A percentile compares a stretch with the other conserved stretches of the same genome.
Conservation (phyloP, 1,140 invertebrate genomes). For the Patella vulgata region DNA sequence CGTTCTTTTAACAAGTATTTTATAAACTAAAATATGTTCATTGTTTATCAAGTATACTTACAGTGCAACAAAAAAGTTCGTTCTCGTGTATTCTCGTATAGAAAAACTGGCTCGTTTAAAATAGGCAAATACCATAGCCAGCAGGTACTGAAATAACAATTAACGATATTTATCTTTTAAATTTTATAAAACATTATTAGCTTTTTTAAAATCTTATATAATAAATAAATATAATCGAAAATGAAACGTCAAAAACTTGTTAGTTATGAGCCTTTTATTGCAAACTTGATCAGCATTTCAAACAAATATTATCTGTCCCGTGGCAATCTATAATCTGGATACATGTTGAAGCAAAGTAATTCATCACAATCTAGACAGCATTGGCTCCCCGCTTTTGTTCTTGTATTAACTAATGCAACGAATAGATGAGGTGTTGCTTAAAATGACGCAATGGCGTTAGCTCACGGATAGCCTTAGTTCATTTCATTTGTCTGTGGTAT, state of each 20-base stretch:
- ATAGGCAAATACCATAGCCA: slow-evolving; percentile 74
- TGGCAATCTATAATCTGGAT: background rate
- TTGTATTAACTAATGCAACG: too few species aligned
- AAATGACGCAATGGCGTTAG: too few species aligned
- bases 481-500: too few species aligned
- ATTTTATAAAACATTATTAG: background rate
- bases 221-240: background rate
- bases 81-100: slow-evolving; percentile 67
- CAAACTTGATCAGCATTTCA: background rate
- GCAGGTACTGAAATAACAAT: slow-evolving; percentile 67
- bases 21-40: too few species aligned
- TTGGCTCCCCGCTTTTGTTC: too few species aligned
- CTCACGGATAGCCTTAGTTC: too few species aligned
- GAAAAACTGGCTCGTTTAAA: slow-evolving; percentile 70
- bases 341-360: background rate
- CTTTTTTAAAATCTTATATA: background rate
- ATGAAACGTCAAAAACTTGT: background rate
- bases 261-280: background rate
- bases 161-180: slow-evolving; percentile 6
- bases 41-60: too few species aligned
- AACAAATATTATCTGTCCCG: background rate
- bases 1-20: too few species aligned
- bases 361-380: too few species aligned
- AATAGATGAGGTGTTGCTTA: too few species aligned
- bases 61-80: slow-evolving; percentile 73